Evolutionary conservation across 1,140 invertebrate genomes (phyloP).

Genomic region (Aleiodes sp.): DNA sequence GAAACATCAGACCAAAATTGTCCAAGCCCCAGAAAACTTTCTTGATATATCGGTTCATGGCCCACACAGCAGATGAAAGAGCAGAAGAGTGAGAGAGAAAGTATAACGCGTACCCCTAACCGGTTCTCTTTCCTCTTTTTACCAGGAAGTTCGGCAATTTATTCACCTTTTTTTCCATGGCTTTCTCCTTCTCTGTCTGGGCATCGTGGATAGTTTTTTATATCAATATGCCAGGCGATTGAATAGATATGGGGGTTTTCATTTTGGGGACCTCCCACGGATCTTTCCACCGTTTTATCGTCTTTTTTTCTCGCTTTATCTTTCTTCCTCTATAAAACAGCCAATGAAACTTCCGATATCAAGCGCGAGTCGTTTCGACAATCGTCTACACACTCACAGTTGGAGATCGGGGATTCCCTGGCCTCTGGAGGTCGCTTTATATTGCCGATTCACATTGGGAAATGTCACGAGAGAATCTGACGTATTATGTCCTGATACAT

Average conservation of each 20-base stretch:
- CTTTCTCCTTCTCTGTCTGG: slow-evolving; percentile 32
- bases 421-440: not conserved
- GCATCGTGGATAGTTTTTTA: slow-evolving; percentile 46
- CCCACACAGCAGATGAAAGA: not conserved
- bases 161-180: slow-evolving; percentile 45
- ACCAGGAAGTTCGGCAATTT: slow-evolving; percentile 49
- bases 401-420: slow-evolving; percentile 8
- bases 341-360: slow-evolving; percentile 38
- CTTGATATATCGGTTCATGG: slow-evolving; percentile 39
- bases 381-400: slow-evolving; percentile 20
- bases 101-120: slow-evolving; percentile 27
- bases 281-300: slow-evolving; percentile 30
- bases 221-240: slow-evolving; percentile 52
- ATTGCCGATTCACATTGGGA: not conserved
- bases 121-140: slow-evolving; percentile 42
- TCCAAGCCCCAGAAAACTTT: slow-evolving; percentile 35
- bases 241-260: slow-evolving; percentile 38
- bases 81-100: not conserved
- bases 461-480: too few species aligned
- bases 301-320: slow-evolving; percentile 7
- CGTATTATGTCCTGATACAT: too few species aligned
- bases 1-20: slow-evolving; percentile 14
- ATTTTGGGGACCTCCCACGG: slow-evolving; percentile 41
- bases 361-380: slow-evolving; percentile 28
- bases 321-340: slow-evolving; percentile 40